Evolutionary conservation across 2,797 vertebrate genomes (phyloP).

Genomic region (Xenops minutus): DNA sequence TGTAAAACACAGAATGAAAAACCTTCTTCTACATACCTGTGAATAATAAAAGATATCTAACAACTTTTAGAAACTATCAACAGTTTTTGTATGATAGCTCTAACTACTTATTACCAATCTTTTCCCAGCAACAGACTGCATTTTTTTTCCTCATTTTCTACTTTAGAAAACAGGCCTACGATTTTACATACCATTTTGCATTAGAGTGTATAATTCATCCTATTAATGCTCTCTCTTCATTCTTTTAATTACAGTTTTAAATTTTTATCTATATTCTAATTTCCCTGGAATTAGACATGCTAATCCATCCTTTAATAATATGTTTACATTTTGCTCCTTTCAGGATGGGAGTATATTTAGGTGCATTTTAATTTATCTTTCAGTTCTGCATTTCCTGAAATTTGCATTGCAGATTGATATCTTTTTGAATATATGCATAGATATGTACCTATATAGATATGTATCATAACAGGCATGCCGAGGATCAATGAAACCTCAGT

Average conservation of each 20-base stretch:
- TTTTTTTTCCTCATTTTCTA: not conserved
- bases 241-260: slow-evolving; percentile 22
- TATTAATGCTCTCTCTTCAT: not conserved
- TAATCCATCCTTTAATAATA: slow-evolving; percentile 19
- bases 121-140: not conserved
- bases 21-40: not conserved
- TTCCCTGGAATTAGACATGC: slow-evolving; percentile 28
- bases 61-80: not conserved
- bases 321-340: slow-evolving; percentile 30
- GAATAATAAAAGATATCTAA: not conserved
- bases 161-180: not conserved
- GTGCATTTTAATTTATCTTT: not conserved
- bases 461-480: not conserved
- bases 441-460: not conserved
- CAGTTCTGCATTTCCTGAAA: not conserved
- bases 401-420: not conserved
- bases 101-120: not conserved
- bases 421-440: not conserved
- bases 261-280: slow-evolving; percentile 24
- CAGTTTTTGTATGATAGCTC: not conserved
- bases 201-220: not conserved
- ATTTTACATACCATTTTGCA: not conserved
- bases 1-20: not conserved
- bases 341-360: not conserved
- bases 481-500: not conserved